phyloP scores from a whole-genome alignment of 2,888 invertebrate genomes.

The Brachypalpus laphriformis region DNA sequence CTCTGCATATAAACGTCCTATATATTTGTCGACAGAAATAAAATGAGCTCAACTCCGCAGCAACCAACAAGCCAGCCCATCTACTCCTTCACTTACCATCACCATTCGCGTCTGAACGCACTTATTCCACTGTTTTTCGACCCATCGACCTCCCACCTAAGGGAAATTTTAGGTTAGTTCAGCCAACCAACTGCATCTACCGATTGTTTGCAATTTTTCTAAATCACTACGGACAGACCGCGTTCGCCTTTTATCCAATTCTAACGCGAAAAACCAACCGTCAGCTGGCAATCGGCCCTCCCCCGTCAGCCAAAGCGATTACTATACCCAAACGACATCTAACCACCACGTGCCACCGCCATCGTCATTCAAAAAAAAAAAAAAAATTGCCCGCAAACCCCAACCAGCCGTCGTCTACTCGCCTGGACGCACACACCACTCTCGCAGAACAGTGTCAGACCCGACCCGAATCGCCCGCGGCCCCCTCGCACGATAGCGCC shows the following conservation, averaged over 20 bases:
- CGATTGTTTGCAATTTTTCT: constrained; percentile 30
- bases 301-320: background rate
- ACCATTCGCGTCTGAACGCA: background rate
- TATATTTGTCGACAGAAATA: no score
- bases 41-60: no score
- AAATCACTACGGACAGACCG: constrained; percentile 34
- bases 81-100: background rate
- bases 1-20: no score
- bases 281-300: background rate
- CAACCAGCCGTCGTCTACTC: background rate
- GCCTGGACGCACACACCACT: constrained; percentile 51
- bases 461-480: constrained; percentile 33
- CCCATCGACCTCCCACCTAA: constrained; percentile 26
- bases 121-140: background rate
- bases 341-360: background rate
- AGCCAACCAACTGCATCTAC: background rate
- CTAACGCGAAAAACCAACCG: background rate
- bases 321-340: background rate
- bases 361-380: background rate
- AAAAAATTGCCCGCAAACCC: background rate
- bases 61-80: background rate
- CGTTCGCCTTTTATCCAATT: background rate
- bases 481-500: constrained; percentile 40
- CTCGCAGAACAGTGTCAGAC: constrained; percentile 44
- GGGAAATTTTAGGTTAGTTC: constrained; percentile 24